Base-by-base conservation (phyloP, 2,888 invertebrate species). In the Patella ulyssiponensis region DNA sequence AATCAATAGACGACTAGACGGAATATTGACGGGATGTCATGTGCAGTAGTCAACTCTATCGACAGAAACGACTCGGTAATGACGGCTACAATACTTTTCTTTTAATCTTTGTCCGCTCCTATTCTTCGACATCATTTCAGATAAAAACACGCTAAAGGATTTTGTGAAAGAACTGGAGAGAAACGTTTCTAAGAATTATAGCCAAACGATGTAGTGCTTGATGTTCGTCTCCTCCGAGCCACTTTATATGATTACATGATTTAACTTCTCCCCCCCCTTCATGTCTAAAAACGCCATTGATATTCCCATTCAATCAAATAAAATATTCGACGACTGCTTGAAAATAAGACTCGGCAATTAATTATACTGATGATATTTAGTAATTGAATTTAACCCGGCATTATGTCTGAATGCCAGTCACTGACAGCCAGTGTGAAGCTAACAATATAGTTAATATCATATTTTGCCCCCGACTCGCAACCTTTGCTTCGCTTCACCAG, bases 211-310 rank as follows among this genome's bases (percentile, higher is more conserved):
- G 44, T 44, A 44, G 44, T 44, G 44, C 44, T 44, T 44, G 44
- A 44, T 44, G 44, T 44, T 44, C 44, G 44, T 44, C 44, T 44
- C 44, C 44, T 44, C 44, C 44, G 44, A 44, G 44, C 20, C 64
- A 64, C 64, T 64, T 64, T 64, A 64, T 64, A 64, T 64, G 64
- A 64, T 64, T 64, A 64, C 20, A 64, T 64, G 64, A 64, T 64
- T 64, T 64, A 64, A 23, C 23, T 64, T 64, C 20, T 23, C 20
- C 14, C 23, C 64, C 64, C 64, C 20, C 23, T 64, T 23, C 64
- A 23, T 64, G 64, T 64, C 23, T 64, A 64, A 64, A 64, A 64
- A 64, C 64, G 20, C 23, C 64, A 44, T 44, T 44, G 44, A 44
- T 44, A 44, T 44, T 44, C 44, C 44, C 44, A 44, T 44, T 44